These are phyloP conservation scores for Brotogeris chrysoptera DNA, from an alignment of 2,797 vertebrate species.

Conservation along the genomic window DNA sequence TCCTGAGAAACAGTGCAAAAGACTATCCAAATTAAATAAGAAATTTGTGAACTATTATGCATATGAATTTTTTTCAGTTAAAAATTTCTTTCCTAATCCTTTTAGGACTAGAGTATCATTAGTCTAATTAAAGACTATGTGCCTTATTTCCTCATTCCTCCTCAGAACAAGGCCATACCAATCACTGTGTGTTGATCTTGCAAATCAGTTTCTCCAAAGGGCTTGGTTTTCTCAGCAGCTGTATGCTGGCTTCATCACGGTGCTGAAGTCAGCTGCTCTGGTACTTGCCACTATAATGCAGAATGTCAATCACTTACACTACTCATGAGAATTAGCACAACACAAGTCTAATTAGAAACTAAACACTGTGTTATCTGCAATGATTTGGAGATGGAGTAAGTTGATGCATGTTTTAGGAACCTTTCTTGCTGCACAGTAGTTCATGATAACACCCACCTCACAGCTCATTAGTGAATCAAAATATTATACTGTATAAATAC, in stretches of 20 bases:
- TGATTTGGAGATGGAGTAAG: constrained; percentile 1
- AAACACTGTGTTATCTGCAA: constrained; percentile 23
- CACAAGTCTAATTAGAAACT: constrained; percentile 32
- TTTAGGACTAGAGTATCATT: neutral
- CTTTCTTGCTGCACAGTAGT: constrained; percentile 34
- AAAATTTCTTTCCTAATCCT: neutral
- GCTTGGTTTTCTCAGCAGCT: neutral
- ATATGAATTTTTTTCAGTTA: neutral
- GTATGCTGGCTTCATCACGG: neutral
- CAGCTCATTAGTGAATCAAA: constrained; percentile 54
- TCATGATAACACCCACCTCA: constrained; percentile 50
- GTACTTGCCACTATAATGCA: neutral
- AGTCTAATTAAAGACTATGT: neutral
- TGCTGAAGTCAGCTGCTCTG: constrained; percentile 11
- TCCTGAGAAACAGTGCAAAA: neutral
- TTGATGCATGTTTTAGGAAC: constrained; percentile 12
- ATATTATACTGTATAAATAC: constrained; percentile 54
- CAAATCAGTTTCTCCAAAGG: neutral
- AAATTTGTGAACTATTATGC: neutral
- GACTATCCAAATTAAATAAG: neutral
- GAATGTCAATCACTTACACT: neutral
- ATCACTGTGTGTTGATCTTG: neutral
- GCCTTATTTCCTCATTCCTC: neutral
- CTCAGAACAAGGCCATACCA: neutral
- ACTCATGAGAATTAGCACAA: neutral